A percentile compares a stretch with the other conserved stretches of the same genome.
Conservation (phyloP, 2,888 invertebrate species). For the Andrena bicolor region DNA sequence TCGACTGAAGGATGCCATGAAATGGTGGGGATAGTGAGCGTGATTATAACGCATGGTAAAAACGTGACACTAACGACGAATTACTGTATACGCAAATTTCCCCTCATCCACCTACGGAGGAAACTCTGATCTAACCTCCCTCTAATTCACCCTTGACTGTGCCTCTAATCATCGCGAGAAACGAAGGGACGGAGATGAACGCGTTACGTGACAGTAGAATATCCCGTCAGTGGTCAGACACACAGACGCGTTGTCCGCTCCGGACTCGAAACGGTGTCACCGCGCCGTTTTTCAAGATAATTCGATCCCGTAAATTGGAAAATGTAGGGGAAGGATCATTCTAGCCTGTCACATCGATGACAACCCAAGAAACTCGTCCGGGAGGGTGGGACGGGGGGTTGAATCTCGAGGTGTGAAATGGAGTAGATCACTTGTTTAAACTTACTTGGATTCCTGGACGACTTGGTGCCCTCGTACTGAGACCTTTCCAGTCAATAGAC, state of each 20-base stretch:
- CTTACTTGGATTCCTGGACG: slow-evolving; percentile 52
- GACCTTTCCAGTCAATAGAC: slow-evolving; percentile 44
- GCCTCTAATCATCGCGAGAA: slow-evolving; percentile 16
- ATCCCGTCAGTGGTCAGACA: slow-evolving; percentile 48
- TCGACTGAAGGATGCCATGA: too few relatives aligned
- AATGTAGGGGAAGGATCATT: background rate
- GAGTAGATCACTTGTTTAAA: slow-evolving; percentile 13
- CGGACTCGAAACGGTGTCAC: background rate
- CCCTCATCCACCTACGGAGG: background rate
- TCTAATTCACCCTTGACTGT: slow-evolving; percentile 9
- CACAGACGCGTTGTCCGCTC: slow-evolving; percentile 13
- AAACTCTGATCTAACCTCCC: slow-evolving; percentile 14
- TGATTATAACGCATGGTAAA: too few relatives aligned
- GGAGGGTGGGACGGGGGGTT: too few relatives aligned
- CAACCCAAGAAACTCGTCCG: too few relatives aligned
- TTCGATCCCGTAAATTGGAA: background rate
- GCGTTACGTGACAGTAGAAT: slow-evolving; percentile 51
- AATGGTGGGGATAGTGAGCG: too few relatives aligned
- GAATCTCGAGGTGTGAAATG: background rate
- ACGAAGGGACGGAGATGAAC: slow-evolving; percentile 12
- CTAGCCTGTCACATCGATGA: too few relatives aligned
- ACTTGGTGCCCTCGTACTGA: slow-evolving; percentile 23
- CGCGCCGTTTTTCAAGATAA: background rate
- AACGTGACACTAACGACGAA: too few relatives aligned
- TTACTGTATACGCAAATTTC: slow-evolving; percentile 21